Conservation (phyloP, 2,888 invertebrate species). For the Ectemnius continuus region DNA sequence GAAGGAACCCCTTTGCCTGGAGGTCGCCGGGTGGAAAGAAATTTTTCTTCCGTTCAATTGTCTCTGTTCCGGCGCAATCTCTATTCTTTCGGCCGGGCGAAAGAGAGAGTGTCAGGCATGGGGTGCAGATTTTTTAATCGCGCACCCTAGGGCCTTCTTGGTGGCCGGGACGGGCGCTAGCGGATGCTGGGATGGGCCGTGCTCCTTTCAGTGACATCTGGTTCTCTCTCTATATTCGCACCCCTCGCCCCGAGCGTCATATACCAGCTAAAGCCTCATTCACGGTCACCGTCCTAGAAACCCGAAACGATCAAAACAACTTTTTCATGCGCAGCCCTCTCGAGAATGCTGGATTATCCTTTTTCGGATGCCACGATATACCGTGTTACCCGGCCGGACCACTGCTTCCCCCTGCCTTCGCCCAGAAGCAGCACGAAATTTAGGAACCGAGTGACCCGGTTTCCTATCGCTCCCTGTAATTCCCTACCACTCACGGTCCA, state of each 20-base stretch:
- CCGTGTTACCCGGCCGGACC: conserved; percentile 36
- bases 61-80: conserved; percentile 30
- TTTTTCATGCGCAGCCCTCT: conserved; percentile 69
- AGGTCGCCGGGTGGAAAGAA: conserved; percentile 20
- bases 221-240: conserved; percentile 41
- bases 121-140: conserved; percentile 50
- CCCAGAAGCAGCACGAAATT: conserved; percentile 53
- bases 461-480: conserved; percentile 33
- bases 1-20: background rate
- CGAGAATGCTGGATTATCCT: conserved; percentile 68
- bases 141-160: conserved; percentile 39
- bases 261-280: conserved; percentile 66
- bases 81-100: background rate
- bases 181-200: conserved; percentile 39
- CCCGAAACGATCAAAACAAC: conserved; percentile 76
- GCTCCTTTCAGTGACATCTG: conserved; percentile 61
- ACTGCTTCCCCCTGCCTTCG: conserved; percentile 33
- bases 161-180: conserved; percentile 31
- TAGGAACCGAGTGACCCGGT: conserved; percentile 69
- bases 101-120: conserved; percentile 11
- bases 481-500: no score
- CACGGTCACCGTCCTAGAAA: conserved; percentile 74
- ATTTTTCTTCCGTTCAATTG: conserved; percentile 41
- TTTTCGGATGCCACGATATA: conserved; percentile 45
- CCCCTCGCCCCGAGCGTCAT: conserved; percentile 29